Evolutionary conservation across 2,888 invertebrate genomes (phyloP), one percentile per base, ranked within the genome.

Genomic region (Pterobdella sp.): DNA sequence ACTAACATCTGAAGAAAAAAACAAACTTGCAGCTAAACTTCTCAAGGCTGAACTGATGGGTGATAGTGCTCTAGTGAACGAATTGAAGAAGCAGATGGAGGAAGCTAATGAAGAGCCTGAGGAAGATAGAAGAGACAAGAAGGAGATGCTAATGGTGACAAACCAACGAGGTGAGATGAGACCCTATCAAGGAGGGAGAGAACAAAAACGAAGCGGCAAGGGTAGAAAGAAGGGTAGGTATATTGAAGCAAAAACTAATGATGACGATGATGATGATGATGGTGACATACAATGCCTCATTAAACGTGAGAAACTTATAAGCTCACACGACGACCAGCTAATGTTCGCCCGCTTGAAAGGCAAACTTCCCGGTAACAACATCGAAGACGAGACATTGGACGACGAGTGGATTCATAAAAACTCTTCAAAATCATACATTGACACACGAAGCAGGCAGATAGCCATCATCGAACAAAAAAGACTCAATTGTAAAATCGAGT

Each of bases 21-120:
- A 97, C 84, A 89, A 90, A 79, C 83, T 98, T 63, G 93, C 90
- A 60, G 93, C 95, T 1, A 93, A 91, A 85, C 88, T 94, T 76
- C 86, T 97, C 0, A 94, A 94, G 86, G 95, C 96, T 22, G 94
- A 97, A 87, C 88, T 98, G 79, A 88, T 93, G 87, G 95, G 94
- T 29, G 89, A 95, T 81, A 84, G 82, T 79, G 88, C 87, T 79
- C 79, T 81, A 29, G 31, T 1, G 60, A 32, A 64, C 26, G 18
- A n/a, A 32, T 66, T 0, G 1, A n/a, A 18, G n/a, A 32, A 18
- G 37, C 66, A 37, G 49, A 29, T 64, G 0, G 22, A 71, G 31
- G 69, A 52, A 66, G 52, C 64, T n/a, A 7, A 42, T 10, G 67
- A 31, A 37, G 60, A 14, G 31, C 26, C 18, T 7, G 37, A 56